phyloP scores from a whole-genome alignment of 2,797 vertebrate species.

The Australoheros facetus region DNA sequence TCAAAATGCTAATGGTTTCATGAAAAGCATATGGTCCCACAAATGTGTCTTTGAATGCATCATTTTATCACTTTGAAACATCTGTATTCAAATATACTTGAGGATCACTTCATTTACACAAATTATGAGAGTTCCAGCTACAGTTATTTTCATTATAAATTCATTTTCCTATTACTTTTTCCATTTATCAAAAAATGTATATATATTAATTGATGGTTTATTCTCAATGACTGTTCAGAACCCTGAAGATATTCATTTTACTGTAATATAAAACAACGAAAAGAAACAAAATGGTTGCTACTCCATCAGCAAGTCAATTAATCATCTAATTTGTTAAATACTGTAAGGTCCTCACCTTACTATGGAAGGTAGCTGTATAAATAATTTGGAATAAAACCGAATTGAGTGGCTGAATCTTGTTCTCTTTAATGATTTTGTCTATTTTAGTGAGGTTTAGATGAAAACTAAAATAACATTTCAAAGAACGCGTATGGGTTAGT shows the following conservation, averaged over 20 bases:
- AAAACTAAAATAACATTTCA: not conserved
- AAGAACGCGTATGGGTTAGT: not conserved
- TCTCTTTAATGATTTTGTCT: not conserved
- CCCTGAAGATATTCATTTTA: not conserved
- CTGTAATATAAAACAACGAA: not conserved
- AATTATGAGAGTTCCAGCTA: not conserved
- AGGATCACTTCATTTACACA: not conserved
- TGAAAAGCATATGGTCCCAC: not conserved
- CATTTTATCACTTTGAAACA: not conserved
- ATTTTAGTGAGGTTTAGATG: not conserved
- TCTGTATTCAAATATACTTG: not conserved
- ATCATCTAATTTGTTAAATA: not conserved
- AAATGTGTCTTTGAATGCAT: not conserved
- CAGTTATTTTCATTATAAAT: not conserved
- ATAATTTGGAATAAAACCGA: not conserved
- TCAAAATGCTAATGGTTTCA: not conserved
- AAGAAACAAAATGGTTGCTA: not conserved
- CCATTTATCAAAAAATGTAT: not conserved
- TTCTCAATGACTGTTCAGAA: not conserved
- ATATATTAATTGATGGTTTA: not conserved
- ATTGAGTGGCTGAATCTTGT: not conserved
- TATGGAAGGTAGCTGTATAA: not conserved
- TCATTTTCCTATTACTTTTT: not conserved
- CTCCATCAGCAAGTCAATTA: not conserved
- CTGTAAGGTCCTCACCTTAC: not conserved